A percentile compares a stretch with the other conserved stretches of the same genome.
Evolutionary conservation across 2,888 invertebrate species (phyloP).

Genomic region (Pyrocoelia pectoralis): DNA sequence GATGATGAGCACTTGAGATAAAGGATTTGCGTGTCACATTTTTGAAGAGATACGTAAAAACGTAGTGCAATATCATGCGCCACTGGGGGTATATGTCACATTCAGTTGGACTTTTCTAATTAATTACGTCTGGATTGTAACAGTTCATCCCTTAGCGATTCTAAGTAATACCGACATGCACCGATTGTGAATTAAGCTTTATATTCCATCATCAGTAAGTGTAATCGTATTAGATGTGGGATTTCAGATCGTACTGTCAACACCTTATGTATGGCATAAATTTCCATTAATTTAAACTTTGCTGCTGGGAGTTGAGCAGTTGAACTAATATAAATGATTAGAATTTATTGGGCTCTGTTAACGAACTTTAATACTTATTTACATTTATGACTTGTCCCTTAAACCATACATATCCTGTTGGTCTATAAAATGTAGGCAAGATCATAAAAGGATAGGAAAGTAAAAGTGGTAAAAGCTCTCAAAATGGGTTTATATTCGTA

Average conservation of each 20-base stretch:
- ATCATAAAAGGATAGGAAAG: too few relatives aligned
- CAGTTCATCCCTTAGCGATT: not conserved
- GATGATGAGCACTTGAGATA: slow-evolving; percentile 1
- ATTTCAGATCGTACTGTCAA: slow-evolving; percentile 29
- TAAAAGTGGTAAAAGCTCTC: too few relatives aligned
- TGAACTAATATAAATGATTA: slow-evolving; percentile 36
- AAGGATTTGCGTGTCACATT: slow-evolving; percentile 1
- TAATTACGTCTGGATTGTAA: not conserved
- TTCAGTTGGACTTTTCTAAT: not conserved
- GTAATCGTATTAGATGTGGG: slow-evolving; percentile 33
- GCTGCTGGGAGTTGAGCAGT: slow-evolving; percentile 24
- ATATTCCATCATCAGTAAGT: slow-evolving; percentile 25
- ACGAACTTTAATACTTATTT: not conserved
- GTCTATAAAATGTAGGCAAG: too few relatives aligned
- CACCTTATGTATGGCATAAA: slow-evolving; percentile 37
- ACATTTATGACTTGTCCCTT: not conserved
- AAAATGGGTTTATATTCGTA: too few relatives aligned
- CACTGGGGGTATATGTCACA: not conserved
- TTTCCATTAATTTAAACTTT: slow-evolving; percentile 37
- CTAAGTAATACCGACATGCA: not conserved
- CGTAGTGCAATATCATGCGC: not conserved
- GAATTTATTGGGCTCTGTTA: slow-evolving; percentile 27
- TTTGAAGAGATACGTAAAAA: not conserved
- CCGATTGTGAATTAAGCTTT: not conserved
- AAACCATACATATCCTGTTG: too few relatives aligned